Conservation (phyloP, 2,888 invertebrate species). For the Campopleginae sp. region DNA sequence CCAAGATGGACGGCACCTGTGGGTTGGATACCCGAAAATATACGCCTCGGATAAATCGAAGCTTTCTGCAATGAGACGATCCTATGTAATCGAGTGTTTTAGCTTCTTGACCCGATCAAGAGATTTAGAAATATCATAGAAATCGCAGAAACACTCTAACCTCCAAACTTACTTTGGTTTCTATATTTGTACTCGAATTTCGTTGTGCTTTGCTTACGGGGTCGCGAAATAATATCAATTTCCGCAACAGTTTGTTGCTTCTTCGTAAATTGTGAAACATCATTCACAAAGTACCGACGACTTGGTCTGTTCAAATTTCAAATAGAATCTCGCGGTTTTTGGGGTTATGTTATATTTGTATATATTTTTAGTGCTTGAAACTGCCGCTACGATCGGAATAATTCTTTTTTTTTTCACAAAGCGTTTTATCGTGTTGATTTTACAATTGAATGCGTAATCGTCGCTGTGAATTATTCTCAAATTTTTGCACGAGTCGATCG, state of each 20-base stretch:
- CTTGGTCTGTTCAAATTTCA: neutral
- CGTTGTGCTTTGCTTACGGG: slow-evolving; percentile 8
- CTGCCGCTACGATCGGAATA: neutral
- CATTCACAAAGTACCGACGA: neutral
- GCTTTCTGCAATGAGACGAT: slow-evolving; percentile 33
- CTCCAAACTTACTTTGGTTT: slow-evolving; percentile 19
- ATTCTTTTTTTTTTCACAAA: neutral
- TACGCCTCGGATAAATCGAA: slow-evolving; percentile 86
- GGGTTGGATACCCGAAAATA: slow-evolving; percentile 98
- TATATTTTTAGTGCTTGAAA: slow-evolving; percentile 18
- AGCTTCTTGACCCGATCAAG: neutral
- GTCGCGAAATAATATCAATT: neutral
- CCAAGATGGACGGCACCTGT: slow-evolving; percentile 97
- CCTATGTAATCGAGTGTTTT: neutral
- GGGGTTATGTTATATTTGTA: slow-evolving; percentile 40
- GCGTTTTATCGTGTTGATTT: neutral
- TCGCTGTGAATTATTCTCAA: neutral
- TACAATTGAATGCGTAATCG: neutral
- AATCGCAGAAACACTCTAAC: slow-evolving; percentile 14
- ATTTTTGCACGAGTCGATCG: neutral
- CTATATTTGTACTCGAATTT: slow-evolving; percentile 29
- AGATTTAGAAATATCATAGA: neutral
- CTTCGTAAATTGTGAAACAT: slow-evolving; percentile 50
- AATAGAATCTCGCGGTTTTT: slow-evolving; percentile 2
- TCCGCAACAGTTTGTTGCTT: slow-evolving; percentile 33